Evolutionary conservation across 2,797 vertebrate genomes (phyloP).

Genomic region (Lutjanus argentimaculatus): DNA sequence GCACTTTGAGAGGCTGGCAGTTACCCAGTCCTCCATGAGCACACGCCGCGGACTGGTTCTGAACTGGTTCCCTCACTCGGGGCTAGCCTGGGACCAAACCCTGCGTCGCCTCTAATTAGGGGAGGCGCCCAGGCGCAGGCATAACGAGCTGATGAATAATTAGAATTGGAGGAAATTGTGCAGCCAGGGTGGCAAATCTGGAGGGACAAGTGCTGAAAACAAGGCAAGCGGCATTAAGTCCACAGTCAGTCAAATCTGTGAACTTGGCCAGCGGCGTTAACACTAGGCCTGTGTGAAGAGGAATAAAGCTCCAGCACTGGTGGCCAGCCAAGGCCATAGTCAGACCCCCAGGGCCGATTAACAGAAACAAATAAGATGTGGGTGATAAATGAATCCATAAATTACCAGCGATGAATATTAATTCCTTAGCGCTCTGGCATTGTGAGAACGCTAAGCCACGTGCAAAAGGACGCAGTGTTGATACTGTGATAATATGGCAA

Average conservation of each 20-base stretch:
- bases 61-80: slow-evolving; percentile 88
- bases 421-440: slow-evolving; percentile 50
- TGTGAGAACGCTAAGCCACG: slow-evolving; percentile 45
- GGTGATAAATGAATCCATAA: slow-evolving; percentile 85
- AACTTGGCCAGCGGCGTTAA: slow-evolving; percentile 89
- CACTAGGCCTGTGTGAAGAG: slow-evolving; percentile 89
- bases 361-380: slow-evolving; percentile 80
- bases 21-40: slow-evolving; percentile 78
- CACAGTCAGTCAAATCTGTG: slow-evolving; percentile 94
- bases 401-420: slow-evolving; percentile 76
- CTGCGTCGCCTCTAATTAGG: slow-evolving; percentile 87
- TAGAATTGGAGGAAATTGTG: slow-evolving; percentile 92
- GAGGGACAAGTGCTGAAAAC: slow-evolving; percentile 97
- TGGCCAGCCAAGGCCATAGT: slow-evolving; percentile 88
- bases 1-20: slow-evolving; percentile 79
- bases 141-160: slow-evolving; percentile 91
- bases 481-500: slow-evolving; percentile 55
- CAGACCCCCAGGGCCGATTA: slow-evolving; percentile 77
- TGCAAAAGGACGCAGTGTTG: slow-evolving; percentile 45
- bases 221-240: slow-evolving; percentile 94
- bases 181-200: slow-evolving; percentile 93
- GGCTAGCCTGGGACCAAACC: slow-evolving; percentile 85
- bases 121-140: slow-evolving; percentile 77
- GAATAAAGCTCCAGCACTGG: slow-evolving; percentile 88
- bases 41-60: slow-evolving; percentile 82